Base-by-base conservation (phyloP, 2,888 invertebrate genomes). In the Drosophila limbata region DNA sequence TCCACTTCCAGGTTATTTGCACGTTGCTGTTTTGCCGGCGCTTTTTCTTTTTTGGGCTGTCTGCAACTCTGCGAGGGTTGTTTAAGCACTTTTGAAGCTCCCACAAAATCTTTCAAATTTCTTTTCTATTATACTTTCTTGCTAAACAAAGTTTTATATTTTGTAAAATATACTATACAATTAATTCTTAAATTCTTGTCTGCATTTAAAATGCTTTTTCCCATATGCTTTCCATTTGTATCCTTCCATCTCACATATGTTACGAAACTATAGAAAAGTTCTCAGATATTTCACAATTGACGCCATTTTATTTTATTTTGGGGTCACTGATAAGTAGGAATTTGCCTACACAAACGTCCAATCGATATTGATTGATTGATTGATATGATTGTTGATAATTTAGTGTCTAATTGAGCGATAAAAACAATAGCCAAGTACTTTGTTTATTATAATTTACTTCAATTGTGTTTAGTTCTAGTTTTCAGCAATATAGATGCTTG, bases 351-450 rank as follows among this genome's bases (percentile, higher is more conserved):
- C 44, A 42, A 55, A 15, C 39, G 40, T 35, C 28, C 77, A 77
- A 77, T 77, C 73, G 59, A 66, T 77, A 69, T n/a, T n/a, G n/a
- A n/a, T n/a, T n/a, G n/a, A n/a, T n/a, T 77, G 73, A 76, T 76
- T 76, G 76, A 72, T 69, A 69, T 60, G 62, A 69, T 77, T 77
- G 73, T 40, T 56, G 77, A 77, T 73, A 77, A 77, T 77, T 69
- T 33, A 31, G 53, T 64, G 56, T 60, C 56, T 70, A 77, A 77
- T 77, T 77, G 77, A 50, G 77, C 55, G 55, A 59, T 59, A 73
- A 55, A 17, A 33, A 37, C 51, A 33, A 63, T 56, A 48, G 28
- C 0, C 31, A 44, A 35, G 25, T 56, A 28, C 39, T 31, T 40
- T 25, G 13, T 33, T 52, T 56, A 44, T 45, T 10, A 17, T 21